Conservation (phyloP, 1,140 invertebrate species). For the Tribolium castaneum region DNA sequence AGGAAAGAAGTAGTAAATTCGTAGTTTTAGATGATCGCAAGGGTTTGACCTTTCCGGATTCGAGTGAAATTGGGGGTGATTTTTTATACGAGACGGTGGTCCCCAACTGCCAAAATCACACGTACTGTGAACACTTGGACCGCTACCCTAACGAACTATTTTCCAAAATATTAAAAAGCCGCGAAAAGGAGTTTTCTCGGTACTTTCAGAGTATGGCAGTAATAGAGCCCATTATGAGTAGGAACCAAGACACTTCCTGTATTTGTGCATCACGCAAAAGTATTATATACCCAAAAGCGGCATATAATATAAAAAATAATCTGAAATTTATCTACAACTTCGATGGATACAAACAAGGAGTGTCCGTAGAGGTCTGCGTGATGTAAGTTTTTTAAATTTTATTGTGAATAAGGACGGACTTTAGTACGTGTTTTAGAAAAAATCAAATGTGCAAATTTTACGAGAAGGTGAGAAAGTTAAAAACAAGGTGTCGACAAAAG, state of each 20-base stretch:
- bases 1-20: too few relatives aligned
- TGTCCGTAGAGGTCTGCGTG: constrained; percentile 8
- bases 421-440: not conserved
- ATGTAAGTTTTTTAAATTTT: constrained; percentile 10
- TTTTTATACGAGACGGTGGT: too few relatives aligned
- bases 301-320: not conserved
- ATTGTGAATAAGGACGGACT: not conserved
- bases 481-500: constrained; percentile 69
- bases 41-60: too few relatives aligned
- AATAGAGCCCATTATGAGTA: not conserved
- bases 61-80: too few relatives aligned
- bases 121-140: too few relatives aligned
- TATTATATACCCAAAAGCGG: not conserved
- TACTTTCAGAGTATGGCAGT: too few relatives aligned
- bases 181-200: too few relatives aligned
- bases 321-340: constrained; percentile 27
- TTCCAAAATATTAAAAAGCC: too few relatives aligned
- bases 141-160: too few relatives aligned
- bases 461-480: not conserved
- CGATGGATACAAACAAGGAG: not conserved
- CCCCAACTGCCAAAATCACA: too few relatives aligned
- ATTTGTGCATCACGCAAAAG: not conserved
- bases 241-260: not conserved
- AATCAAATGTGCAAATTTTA: not conserved
- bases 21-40: too few relatives aligned